These are phyloP conservation scores for Apocrypta bakeri DNA, from an alignment of 1,140 invertebrate genomes.

Conservation along the genomic window DNA sequence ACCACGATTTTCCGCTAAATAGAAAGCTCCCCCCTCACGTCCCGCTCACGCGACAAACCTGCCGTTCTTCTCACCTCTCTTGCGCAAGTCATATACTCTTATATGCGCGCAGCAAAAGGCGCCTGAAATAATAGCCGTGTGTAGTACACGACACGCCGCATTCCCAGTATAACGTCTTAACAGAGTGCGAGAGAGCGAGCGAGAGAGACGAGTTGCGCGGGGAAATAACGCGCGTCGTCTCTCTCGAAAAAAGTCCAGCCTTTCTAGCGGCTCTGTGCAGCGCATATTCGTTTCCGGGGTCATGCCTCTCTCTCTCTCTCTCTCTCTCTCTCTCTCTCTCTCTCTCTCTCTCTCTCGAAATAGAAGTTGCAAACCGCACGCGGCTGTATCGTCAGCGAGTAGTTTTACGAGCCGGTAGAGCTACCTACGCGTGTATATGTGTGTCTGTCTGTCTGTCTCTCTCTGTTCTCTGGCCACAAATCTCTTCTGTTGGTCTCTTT, in stretches of 20 bases:
- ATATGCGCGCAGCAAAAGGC: background rate
- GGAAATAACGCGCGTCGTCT: conserved; percentile 29
- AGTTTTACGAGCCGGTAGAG: conserved; percentile 70
- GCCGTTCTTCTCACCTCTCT: conserved; percentile 11
- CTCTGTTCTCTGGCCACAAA: conserved; percentile 57
- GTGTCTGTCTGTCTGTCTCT: background rate
- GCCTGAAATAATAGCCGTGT: conserved; percentile 35
- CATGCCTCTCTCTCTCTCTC: conserved; percentile 49
- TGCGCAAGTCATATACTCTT: background rate
- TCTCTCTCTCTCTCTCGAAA: conserved; percentile 61
- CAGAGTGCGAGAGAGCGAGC: conserved; percentile 13
- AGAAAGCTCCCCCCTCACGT: background rate
- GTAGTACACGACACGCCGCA: conserved; percentile 30
- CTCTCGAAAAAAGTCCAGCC: conserved; percentile 4
- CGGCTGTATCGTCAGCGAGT: conserved; percentile 62
- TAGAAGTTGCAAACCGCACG: conserved; percentile 67
- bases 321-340: no score
- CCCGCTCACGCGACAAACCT: background rate
- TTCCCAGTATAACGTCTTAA: conserved; percentile 51
- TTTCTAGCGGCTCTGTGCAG: conserved; percentile 24
- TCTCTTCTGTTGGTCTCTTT: conserved; percentile 52
- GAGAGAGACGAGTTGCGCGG: conserved; percentile 31
- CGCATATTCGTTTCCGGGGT: conserved; percentile 70
- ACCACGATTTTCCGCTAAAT: conserved; percentile 12
- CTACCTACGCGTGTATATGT: conserved; percentile 61